Evolutionary conservation across 2,888 invertebrate genomes (phyloP).

Genomic region (Xanthia togata): DNA sequence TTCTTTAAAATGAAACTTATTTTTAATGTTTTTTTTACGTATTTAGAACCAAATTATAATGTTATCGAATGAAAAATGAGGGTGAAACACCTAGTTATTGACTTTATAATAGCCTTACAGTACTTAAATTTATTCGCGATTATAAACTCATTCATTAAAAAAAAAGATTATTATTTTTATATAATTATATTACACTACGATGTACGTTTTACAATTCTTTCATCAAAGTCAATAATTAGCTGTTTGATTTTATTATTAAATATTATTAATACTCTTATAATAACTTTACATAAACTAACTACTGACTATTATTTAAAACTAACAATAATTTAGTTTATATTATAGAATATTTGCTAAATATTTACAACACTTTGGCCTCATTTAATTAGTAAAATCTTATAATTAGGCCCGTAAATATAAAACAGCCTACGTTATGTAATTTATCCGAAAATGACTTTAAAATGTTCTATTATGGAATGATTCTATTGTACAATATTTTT

Average conservation of each 20-base stretch:
- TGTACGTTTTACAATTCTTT: conserved; percentile 4
- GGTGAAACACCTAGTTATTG: conserved; percentile 25
- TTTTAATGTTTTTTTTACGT: conserved; percentile 10
- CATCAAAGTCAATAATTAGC: conserved; percentile 40
- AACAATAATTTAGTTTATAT: conserved; percentile 53
- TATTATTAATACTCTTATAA: conserved; percentile 24
- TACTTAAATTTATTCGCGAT: conserved; percentile 1
- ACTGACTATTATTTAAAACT: conserved; percentile 40
- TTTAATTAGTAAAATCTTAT: conserved; percentile 58
- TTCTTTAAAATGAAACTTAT: conserved; percentile 25
- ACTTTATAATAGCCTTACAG: conserved; percentile 22
- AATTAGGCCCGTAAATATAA: conserved; percentile 67
- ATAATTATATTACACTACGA: conserved; percentile 1
- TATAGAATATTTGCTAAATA: conserved; percentile 54
- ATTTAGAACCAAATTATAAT: conserved; percentile 3
- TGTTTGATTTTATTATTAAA: conserved; percentile 11
- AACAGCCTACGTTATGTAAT: conserved; percentile 49
- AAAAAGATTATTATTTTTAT: conserved; percentile 9
- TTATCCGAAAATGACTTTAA: conserved; percentile 57
- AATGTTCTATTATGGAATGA: conserved; percentile 64
- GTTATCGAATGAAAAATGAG: conserved; percentile 22
- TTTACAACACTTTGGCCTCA: conserved; percentile 71
- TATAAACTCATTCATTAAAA: conserved; percentile 4
- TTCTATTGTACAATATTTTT: conserved; percentile 52
- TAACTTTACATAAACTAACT: conserved; percentile 32